Percentiles rank a stretch among this genome's conserved stretches.
Conservation (phyloP, 2,113 vertebrate species). For the Meriones unguiculatus region DNA sequence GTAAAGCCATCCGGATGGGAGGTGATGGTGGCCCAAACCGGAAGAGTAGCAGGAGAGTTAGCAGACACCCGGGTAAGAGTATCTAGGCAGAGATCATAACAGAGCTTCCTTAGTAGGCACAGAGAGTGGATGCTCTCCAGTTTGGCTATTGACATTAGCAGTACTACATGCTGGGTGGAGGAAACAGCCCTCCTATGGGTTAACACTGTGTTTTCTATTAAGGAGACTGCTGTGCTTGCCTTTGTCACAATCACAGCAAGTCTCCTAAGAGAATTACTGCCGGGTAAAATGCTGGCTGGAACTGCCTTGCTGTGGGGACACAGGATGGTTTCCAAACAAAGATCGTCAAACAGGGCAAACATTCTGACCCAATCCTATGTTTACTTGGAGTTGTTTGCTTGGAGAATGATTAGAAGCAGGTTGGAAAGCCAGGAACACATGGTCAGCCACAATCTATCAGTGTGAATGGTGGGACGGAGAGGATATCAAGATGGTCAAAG, state of each 20-base stretch:
- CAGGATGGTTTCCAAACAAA: not conserved
- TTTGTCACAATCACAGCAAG: not conserved
- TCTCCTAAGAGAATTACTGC: not conserved
- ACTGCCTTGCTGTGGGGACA: not conserved
- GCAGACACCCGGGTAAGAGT: not conserved
- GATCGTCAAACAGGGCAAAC: not conserved
- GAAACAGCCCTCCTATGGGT: not conserved
- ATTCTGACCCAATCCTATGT: not conserved
- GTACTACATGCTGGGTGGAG: not conserved
- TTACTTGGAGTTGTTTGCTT: not conserved
- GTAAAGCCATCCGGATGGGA: not conserved
- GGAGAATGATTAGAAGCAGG: not conserved
- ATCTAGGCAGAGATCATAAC: not conserved
- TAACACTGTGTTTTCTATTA: not conserved
- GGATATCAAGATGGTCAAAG: not conserved
- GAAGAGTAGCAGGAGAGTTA: not conserved
- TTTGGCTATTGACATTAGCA: not conserved
- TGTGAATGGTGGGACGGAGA: not conserved
- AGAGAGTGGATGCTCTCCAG: not conserved
- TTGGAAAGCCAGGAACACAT: not conserved
- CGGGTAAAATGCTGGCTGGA: not conserved
- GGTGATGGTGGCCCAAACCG: not conserved
- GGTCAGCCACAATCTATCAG: not conserved
- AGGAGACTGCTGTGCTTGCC: not conserved
- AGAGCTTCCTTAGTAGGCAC: not conserved